phyloP scores from a whole-genome alignment of 2,113 vertebrate genomes.

The Orientallactaga bullata region DNA sequence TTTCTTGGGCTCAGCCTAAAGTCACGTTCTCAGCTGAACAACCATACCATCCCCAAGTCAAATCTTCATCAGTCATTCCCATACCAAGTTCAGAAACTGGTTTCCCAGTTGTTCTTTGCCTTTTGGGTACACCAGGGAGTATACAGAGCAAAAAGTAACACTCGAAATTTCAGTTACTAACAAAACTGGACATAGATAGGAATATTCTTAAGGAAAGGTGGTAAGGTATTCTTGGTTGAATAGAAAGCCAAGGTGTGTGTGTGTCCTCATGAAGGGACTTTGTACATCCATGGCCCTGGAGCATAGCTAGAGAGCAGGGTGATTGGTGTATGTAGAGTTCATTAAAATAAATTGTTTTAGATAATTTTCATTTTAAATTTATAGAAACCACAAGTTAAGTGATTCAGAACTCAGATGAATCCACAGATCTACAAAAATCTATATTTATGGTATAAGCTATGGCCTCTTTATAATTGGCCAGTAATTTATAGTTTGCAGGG shows the following conservation, averaged over 20 bases:
- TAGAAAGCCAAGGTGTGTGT: neutral
- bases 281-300: neutral
- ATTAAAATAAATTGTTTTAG: conserved; percentile 66
- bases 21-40: neutral
- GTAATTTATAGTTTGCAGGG: conserved; percentile 71
- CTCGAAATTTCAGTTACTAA: neutral
- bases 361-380: conserved; percentile 69
- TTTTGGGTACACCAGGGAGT: neutral
- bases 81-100: conserved; percentile 5
- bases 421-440: conserved; percentile 71
- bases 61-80: neutral
- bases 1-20: conserved; percentile 44
- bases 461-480: conserved; percentile 56
- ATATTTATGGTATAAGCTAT: conserved; percentile 61
- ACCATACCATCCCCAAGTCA: conserved; percentile 1
- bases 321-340: conserved; percentile 30
- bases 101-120: conserved; percentile 14
- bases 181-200: neutral
- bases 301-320: neutral
- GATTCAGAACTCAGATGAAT: conserved; percentile 63
- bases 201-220: conserved; percentile 8
- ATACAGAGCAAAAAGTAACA: neutral
- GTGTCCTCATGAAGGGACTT: neutral
- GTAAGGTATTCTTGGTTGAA: neutral
- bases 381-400: conserved; percentile 67